These are phyloP conservation scores for Psilopsiagon aurifrons DNA, from an alignment of 2,113 vertebrate genomes.

Conservation along the genomic window DNA sequence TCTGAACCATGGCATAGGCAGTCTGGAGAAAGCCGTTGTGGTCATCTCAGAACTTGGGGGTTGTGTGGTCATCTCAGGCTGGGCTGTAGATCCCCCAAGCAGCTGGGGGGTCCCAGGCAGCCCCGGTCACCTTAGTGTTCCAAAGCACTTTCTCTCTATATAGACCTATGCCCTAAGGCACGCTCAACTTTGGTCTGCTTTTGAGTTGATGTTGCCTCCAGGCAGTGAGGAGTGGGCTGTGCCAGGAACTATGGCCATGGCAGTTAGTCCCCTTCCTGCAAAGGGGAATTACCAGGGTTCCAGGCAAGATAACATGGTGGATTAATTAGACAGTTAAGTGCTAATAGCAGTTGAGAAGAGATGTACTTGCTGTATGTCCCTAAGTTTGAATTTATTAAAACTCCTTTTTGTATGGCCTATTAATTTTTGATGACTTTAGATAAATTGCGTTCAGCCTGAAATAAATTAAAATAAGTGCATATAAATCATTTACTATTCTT, in stretches of 20 bases:
- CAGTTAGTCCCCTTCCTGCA: background rate
- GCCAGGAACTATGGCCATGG: fast-evolving
- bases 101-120: background rate
- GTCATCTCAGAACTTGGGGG: background rate
- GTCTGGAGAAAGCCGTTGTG: background rate
- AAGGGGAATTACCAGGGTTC: background rate
- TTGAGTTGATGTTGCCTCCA: too few species aligned
- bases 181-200: background rate
- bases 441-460: conserved; percentile 51
- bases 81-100: background rate
- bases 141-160: too few species aligned
- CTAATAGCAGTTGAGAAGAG: conserved; percentile 21
- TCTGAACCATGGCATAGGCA: background rate
- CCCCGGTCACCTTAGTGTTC: fast-evolving
- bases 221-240: background rate
- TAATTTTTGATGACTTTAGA: conserved; percentile 70
- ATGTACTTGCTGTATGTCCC: background rate
- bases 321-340: conserved; percentile 48
- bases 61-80: background rate
- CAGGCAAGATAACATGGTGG: background rate
- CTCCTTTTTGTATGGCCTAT: conserved; percentile 53
- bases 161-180: background rate
- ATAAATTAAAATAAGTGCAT: conserved; percentile 66
- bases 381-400: conserved; percentile 55
- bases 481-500: conserved; percentile 63